Percentiles rank a stretch among this genome's conserved stretches.
phyloP scores from a whole-genome alignment of 2,113 vertebrate species.

The Trematomus loennbergii region DNA sequence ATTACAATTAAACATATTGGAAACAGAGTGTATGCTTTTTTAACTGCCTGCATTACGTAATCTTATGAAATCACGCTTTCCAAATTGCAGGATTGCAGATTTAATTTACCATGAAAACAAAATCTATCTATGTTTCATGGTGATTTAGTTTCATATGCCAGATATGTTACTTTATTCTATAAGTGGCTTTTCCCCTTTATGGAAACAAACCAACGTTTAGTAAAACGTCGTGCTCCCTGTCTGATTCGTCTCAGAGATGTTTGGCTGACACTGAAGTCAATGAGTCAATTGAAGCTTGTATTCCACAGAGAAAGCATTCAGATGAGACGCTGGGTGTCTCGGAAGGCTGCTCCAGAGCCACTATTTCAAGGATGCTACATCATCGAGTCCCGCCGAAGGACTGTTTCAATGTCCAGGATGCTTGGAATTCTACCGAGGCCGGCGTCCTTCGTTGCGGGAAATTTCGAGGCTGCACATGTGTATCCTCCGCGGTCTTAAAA shows the following conservation, averaged over 20 bases:
- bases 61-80: conserved; percentile 29
- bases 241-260: conserved; percentile 64
- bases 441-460: too few species aligned
- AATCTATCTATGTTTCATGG: conserved; percentile 15
- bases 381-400: too few species aligned
- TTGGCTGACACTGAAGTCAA: conserved; percentile 64
- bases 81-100: conserved; percentile 41
- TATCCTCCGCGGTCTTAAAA: too few species aligned
- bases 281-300: conserved; percentile 72
- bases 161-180: conserved; percentile 26
- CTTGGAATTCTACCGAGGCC: too few species aligned
- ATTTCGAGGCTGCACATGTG: too few species aligned
- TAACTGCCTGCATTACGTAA: conserved; percentile 47
- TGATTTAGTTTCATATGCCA: conserved; percentile 22
- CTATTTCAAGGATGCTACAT: too few species aligned
- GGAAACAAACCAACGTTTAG: conserved; percentile 57
- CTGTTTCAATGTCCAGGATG: too few species aligned
- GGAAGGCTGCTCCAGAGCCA: too few species aligned
- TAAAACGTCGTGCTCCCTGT: conserved; percentile 55
- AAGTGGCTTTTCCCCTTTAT: conserved; percentile 24
- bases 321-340: conserved; percentile 25
- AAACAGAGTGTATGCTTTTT: conserved; percentile 53
- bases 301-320: conserved; percentile 70
- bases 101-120: conserved; percentile 38
- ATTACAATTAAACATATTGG: conserved; percentile 69